phyloP scores from a whole-genome alignment of 64 coral and sea anemone genomes.

The Actinia equina region DNA sequence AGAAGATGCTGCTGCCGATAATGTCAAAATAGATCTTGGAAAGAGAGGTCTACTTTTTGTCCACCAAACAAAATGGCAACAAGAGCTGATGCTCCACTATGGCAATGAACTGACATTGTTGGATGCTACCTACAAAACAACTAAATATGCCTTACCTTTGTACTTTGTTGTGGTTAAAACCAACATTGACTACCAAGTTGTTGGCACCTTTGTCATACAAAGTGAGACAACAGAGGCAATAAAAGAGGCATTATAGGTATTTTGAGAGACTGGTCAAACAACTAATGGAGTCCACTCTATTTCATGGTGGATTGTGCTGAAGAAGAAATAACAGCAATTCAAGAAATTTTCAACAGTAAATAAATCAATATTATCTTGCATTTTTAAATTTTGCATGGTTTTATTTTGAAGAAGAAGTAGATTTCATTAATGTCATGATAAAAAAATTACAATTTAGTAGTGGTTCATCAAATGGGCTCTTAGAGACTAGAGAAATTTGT shows the following conservation, averaged over 20 bases:
- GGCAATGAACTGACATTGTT: conserved; percentile 33
- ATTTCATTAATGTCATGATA: too few species aligned
- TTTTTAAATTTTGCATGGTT: too few species aligned
- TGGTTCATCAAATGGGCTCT: too few species aligned
- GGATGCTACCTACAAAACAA: conserved; percentile 67
- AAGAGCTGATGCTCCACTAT: conserved; percentile 33
- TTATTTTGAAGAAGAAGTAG: too few species aligned
- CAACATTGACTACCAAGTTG: conserved; percentile 48
- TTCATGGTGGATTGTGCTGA: conserved; percentile 59
- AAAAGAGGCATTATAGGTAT: conserved; percentile 25
- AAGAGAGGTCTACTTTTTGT: conserved; percentile 23
- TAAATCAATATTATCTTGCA: too few species aligned
- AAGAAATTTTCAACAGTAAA: conserved; percentile 11
- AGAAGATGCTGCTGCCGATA: neutral
- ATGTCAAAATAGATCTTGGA: neutral
- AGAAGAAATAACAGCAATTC: conserved; percentile 51
- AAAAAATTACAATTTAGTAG: too few species aligned
- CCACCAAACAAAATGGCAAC: conserved; percentile 36
- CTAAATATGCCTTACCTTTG: conserved; percentile 40
- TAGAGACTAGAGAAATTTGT: too few species aligned
- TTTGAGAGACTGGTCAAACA: conserved; percentile 29
- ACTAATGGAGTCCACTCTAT: conserved; percentile 33
- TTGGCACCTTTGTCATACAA: conserved; percentile 53
- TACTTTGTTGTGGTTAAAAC: conserved; percentile 63
- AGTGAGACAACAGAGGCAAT: conserved; percentile 30